Evolutionary conservation across 2,113 vertebrate species (phyloP), one percentile per base, ranked within the genome.

Genomic region (Sinosuthora webbiana): DNA sequence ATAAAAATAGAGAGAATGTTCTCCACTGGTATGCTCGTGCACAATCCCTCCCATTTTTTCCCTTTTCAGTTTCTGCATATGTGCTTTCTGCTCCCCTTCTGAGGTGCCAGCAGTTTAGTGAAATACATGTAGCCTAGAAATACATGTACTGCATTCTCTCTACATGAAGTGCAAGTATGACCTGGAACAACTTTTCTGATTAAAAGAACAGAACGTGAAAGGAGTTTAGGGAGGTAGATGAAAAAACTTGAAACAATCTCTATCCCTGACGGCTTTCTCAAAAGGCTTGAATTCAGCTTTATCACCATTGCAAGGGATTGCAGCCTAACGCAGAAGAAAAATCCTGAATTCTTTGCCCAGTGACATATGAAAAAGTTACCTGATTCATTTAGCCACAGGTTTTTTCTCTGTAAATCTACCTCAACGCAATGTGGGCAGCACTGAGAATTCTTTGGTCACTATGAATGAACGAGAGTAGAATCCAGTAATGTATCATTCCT

Each of bases 1-100:
- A 10, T n/a, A 65, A 74, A 83, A 49, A 62, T 12, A 80, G 6
- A 65, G 33, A 28, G 2, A 65, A 15, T 0, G 0, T 19, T 80
- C 21, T 33, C 22, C 24, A 11, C 30, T 50, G 22, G 6, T 42
- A 16, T 20, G 18, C 18, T 73, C 0, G 0, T 14, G 7, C 30
- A 39, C 2, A 3, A 60, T 31, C 18, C 21, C 15, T 75, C 20
- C 6, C 8, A 33, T 77, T 67, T 35, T 17, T 37, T 47, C 1
- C 1, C 4, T 53, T 83, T 73, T 77, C 41, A 47, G 21, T 13
- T 92, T 90, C 63, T 42, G 5, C 9, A 3, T 33, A 15, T 1
- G 0, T 52, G 6, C 15, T 69, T 91, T 88, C 31, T 47, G 20
- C 11, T 57, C 12, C 13, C 10, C 9, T 65, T 82, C 17, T 9